A percentile compares a stretch with the other conserved stretches of the same genome.
Evolutionary conservation across 2,888 invertebrate genomes (phyloP).

Genomic region (Cryptus armator): DNA sequence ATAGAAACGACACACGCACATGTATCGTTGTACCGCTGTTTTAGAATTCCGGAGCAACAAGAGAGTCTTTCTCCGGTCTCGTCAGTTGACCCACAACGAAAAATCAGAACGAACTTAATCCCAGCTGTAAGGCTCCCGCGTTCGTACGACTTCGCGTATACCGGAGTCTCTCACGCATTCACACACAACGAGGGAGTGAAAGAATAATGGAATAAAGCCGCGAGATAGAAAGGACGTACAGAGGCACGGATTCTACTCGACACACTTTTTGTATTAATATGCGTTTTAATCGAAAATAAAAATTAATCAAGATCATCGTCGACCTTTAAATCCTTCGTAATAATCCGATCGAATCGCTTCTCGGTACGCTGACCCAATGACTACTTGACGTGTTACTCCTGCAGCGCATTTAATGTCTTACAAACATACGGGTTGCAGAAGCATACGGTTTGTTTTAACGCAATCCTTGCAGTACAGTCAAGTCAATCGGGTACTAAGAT

Average conservation of each 20-base stretch:
- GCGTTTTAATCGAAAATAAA: slow-evolving; percentile 28
- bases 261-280: slow-evolving; percentile 47
- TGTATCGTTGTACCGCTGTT: slow-evolving; percentile 6
- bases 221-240: slow-evolving; percentile 13
- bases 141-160: slow-evolving; percentile 50
- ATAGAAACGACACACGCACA: not conserved
- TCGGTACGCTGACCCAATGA: slow-evolving; percentile 39
- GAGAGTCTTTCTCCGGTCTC: slow-evolving; percentile 28
- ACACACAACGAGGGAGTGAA: not conserved
- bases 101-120: slow-evolving; percentile 56
- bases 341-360: slow-evolving; percentile 48
- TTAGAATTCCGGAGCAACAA: slow-evolving; percentile 20
- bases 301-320: slow-evolving; percentile 1
- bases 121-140: slow-evolving; percentile 36
- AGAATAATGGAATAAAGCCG: slow-evolving; percentile 26
- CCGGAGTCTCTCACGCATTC: not conserved
- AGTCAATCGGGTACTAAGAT: not conserved
- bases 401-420: slow-evolving; percentile 30
- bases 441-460: slow-evolving; percentile 17
- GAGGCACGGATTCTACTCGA: not conserved
- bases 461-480: not conserved
- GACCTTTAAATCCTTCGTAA: slow-evolving; percentile 18
- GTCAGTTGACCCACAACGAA: slow-evolving; percentile 58
- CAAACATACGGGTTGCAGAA: not conserved
- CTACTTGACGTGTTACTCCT: slow-evolving; percentile 52